phyloP scores from a whole-genome alignment of 2,113 vertebrate genomes.

The Sterrhoptilus dennistouni region DNA sequence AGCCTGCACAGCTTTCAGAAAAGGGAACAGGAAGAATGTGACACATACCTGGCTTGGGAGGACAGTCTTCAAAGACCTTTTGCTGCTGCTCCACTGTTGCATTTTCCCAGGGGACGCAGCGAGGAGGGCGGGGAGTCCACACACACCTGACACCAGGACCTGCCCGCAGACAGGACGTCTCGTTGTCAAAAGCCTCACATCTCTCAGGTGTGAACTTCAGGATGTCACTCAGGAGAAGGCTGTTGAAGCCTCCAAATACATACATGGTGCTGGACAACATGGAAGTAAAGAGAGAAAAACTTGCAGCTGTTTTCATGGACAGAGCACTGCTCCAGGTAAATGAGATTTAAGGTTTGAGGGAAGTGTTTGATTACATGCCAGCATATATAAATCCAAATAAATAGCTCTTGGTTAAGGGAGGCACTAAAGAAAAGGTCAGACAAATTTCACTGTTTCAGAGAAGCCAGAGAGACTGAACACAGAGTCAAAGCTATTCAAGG shows the following conservation, averaged over 20 bases:
- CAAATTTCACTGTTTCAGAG: neutral
- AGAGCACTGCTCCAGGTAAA: fast-evolving
- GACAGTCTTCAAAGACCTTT: constrained; percentile 75
- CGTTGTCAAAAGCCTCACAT: constrained; percentile 78
- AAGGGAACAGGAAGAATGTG: neutral
- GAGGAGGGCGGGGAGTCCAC: constrained; percentile 75
- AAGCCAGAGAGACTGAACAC: neutral
- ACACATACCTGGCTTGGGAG: constrained; percentile 79
- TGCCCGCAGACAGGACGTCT: constrained; percentile 68
- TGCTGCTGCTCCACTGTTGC: constrained; percentile 51
- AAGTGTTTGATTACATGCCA: neutral
- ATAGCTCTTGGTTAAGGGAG: neutral
- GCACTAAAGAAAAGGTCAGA: neutral
- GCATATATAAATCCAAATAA: neutral
- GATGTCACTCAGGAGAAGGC: constrained; percentile 91
- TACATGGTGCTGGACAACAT: constrained; percentile 85
- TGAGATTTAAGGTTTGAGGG: neutral
- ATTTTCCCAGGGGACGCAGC: constrained; percentile 86
- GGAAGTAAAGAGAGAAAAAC: neutral
- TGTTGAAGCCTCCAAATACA: constrained; percentile 97
- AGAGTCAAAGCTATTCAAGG: neutral
- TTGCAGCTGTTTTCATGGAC: fast-evolving
- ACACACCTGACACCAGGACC: constrained; percentile 83
- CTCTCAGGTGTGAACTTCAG: constrained; percentile 83
- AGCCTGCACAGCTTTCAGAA: fast-evolving